phyloP scores from a whole-genome alignment of 2,113 vertebrate genomes.

The Polypterus bichir region DNA sequence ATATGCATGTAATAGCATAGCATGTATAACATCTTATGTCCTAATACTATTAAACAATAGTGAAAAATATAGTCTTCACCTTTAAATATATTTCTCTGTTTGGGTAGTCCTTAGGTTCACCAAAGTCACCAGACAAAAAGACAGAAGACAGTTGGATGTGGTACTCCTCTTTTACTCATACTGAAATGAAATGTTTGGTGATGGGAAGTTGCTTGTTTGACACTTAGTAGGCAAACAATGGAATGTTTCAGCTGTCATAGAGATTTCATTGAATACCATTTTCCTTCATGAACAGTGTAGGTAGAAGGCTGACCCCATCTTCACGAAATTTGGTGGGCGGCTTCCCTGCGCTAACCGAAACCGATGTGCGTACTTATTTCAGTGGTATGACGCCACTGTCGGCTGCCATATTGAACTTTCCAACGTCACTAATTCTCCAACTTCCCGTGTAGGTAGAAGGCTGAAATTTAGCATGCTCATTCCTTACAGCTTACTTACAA shows the following conservation, averaged over 20 bases:
- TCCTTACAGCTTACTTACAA: no score
- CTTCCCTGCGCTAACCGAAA: no score
- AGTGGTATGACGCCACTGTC: no score
- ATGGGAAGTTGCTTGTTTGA: constrained; percentile 16
- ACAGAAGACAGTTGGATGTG: background rate
- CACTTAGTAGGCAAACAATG: constrained; percentile 15
- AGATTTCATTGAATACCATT: constrained; percentile 14
- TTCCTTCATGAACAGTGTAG: constrained; percentile 4
- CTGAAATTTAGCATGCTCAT: no score
- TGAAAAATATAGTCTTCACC: background rate
- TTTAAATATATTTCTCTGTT: background rate
- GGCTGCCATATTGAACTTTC: no score
- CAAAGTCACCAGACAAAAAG: background rate
- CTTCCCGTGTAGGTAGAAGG: no score
- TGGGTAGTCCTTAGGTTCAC: background rate
- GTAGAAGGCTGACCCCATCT: no score
- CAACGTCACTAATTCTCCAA: no score
- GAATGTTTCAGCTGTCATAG: constrained; percentile 13
- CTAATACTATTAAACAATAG: background rate
- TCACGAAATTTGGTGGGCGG: no score
- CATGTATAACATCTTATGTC: background rate
- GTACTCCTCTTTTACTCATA: constrained; percentile 13
- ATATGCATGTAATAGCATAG: background rate
- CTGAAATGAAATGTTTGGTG: constrained; percentile 23
- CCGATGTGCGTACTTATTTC: no score